Evolutionary conservation across 2,113 vertebrate species (phyloP), one percentile per base, ranked within the genome.

Genomic region (Xenus cinereus): DNA sequence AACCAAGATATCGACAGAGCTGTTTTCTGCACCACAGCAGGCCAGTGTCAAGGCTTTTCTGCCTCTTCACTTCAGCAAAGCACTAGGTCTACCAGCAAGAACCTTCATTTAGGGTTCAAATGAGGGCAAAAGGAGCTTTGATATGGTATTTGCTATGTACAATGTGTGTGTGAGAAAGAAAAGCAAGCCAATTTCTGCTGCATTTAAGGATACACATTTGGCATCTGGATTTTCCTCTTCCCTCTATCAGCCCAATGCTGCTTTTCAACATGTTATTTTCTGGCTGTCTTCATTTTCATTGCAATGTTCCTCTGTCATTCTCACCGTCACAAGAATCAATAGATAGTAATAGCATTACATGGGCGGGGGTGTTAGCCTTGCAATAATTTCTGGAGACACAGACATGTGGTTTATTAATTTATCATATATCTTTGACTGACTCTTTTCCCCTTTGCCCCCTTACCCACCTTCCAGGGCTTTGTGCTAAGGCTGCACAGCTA

Each of bases 371-470:
- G 28, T 63, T 63, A 74, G 64, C 17, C 43, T 87, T 89, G 80
- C 77, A 87, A 72, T 64, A 94, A 95, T 56, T 89, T 82, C 56
- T 56, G 69, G 43, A 87, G 51, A 90, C 23, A 74, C 0, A 2
- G 68, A 81, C n/a, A 90, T 10, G 17, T 21, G 39, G 57, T 91
- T 94, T 92, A 73, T 80, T 72, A 78, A 92, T 89, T 68, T 67
- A 30, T 67, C 35, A 79, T 19, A 1, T 53, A 68, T 39, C 30
- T 90, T 45, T 73, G 37, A 62, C 21, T 0, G 3, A 10, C 26
- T 90, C 72, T 86, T 86, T 73, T 57, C 50, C 30, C 27, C 35
- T 82, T 60, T 56, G 18, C 27, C 72, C 23, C 63, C 35, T 72
- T 51, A 50, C 16, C 39, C 41, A 30, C 10, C 5, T 75, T 51